phyloP scores from a whole-genome alignment of 2,888 invertebrate genomes.

The Rhopalosiphum nymphaeae region DNA sequence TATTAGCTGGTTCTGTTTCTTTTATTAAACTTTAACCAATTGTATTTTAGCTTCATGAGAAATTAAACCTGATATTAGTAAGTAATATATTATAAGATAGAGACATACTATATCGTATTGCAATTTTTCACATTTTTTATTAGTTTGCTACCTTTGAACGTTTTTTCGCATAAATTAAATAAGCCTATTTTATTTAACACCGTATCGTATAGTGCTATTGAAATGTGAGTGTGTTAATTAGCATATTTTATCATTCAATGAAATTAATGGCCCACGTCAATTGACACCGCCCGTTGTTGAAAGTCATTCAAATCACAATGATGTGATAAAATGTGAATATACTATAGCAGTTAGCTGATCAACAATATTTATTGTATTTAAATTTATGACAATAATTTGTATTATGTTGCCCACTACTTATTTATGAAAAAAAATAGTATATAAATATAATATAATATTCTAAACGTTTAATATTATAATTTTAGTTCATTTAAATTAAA shows the following conservation, averaged over 20 bases:
- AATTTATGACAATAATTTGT: not conserved
- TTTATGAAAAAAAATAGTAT: not conserved
- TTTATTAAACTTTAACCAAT: not conserved
- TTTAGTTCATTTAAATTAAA: not conserved
- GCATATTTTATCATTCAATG: conserved; percentile 35
- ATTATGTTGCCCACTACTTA: not conserved
- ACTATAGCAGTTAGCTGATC: not conserved
- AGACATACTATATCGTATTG: not conserved
- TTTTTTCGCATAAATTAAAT: not conserved
- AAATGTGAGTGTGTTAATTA: conserved; percentile 31
- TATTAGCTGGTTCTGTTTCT: not conserved
- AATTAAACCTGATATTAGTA: not conserved
- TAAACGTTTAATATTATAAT: not conserved
- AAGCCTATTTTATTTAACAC: not conserved
- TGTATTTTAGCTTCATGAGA: conserved; percentile 12
- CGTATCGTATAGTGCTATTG: not conserved
- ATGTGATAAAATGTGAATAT: not conserved
- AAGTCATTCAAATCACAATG: conserved; percentile 35
- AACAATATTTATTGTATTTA: not conserved
- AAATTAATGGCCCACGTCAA: conserved; percentile 54
- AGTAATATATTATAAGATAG: not conserved
- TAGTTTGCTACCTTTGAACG: not conserved
- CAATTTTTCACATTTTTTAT: not conserved
- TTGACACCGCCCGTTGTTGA: conserved; percentile 41
- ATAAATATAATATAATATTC: not conserved